These are phyloP conservation scores for Macrotus californicus DNA, from an alignment of 2,113 vertebrate species.

Conservation along the genomic window DNA sequence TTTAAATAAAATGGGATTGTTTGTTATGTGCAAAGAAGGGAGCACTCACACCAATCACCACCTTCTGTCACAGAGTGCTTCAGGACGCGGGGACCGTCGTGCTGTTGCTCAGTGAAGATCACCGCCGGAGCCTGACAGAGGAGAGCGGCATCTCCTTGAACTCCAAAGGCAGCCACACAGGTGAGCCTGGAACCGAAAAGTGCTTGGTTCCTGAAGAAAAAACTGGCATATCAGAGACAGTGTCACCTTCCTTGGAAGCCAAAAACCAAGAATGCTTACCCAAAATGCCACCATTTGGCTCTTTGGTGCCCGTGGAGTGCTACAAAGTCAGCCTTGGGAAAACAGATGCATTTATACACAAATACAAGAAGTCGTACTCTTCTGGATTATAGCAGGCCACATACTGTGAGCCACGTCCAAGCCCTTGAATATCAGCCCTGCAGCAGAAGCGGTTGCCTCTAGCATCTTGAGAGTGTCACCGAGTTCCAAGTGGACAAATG, in stretches of 20 bases:
- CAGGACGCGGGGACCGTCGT: constrained; percentile 82
- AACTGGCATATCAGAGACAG: not conserved
- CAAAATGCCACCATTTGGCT: constrained; percentile 43
- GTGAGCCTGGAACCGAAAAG: not conserved
- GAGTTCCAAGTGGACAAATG: not conserved
- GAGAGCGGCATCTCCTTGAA: not conserved
- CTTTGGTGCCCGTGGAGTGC: constrained; percentile 76
- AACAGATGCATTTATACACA: constrained; percentile 89
- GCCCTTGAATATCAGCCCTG: not conserved
- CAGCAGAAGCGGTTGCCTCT: not conserved
- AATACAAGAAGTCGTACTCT: constrained; percentile 81
- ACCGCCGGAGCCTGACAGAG: constrained; percentile 72
- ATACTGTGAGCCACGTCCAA: not conserved
- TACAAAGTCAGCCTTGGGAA: constrained; percentile 87
- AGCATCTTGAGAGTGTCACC: not conserved
- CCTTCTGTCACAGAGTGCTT: constrained; percentile 82
- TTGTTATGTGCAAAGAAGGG: constrained; percentile 21
- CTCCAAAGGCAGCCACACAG: fast-evolving
- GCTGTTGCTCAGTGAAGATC: constrained; percentile 86
- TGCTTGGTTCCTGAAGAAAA: not conserved
- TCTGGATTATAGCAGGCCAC: not conserved
- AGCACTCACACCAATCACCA: not conserved
- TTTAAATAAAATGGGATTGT: constrained; percentile 40
- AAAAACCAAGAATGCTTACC: not conserved
- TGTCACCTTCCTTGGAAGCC: not conserved